Conservation (phyloP, 1,140 invertebrate species). For the Scaptomyza hsui region DNA sequence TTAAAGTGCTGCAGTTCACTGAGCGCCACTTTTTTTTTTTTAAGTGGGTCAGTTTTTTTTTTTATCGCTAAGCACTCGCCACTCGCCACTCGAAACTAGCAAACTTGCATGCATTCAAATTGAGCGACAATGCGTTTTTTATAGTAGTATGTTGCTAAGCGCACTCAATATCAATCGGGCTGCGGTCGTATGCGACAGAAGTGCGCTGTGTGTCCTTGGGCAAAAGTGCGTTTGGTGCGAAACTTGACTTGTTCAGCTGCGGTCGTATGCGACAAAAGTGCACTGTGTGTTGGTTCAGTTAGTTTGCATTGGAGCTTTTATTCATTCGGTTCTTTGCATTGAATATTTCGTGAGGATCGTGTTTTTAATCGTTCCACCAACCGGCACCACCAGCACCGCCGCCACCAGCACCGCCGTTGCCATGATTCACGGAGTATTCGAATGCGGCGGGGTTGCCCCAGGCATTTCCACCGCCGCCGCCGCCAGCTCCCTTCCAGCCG, state of each 20-base stretch:
- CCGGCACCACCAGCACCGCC: conserved; percentile 62
- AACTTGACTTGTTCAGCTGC: background rate
- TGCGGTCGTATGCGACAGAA: conserved; percentile 16
- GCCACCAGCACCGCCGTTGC: conserved; percentile 28
- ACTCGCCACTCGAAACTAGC: conserved; percentile 45
- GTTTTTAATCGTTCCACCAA: conserved; percentile 67
- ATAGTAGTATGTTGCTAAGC: conserved; percentile 56
- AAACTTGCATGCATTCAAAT: conserved; percentile 31
- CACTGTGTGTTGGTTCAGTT: background rate
- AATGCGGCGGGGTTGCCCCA: conserved; percentile 70
- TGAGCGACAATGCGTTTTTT: conserved; percentile 32
- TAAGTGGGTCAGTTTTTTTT: conserved; percentile 78
- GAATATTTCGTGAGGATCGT: background rate
- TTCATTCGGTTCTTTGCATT: conserved; percentile 18
- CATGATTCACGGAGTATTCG: conserved; percentile 64
- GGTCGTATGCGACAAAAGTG: background rate
- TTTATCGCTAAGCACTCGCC: too few species aligned
- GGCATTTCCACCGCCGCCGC: conserved; percentile 56
- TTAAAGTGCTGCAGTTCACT: conserved; percentile 20
- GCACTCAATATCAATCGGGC: conserved; percentile 57
- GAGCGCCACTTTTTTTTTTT: conserved; percentile 19
- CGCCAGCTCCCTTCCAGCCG: background rate
- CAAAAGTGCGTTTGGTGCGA: conserved; percentile 13
- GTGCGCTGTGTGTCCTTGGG: background rate
- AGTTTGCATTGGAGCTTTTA: background rate